These are phyloP conservation scores for Hoplias malabaricus DNA, from an alignment of 2,113 vertebrate species.

Conservation along the genomic window DNA sequence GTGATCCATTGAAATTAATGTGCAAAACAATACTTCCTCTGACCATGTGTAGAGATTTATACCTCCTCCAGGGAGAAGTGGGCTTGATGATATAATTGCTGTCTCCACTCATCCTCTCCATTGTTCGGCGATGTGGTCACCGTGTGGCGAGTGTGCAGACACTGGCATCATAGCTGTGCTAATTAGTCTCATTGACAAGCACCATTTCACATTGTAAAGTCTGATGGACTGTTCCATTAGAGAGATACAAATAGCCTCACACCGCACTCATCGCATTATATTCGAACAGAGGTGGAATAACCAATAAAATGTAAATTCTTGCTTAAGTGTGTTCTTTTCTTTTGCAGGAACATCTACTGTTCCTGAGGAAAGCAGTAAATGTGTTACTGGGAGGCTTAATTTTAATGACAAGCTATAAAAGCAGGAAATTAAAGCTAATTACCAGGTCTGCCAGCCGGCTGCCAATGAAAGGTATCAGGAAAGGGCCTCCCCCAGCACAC, in stretches of 20 bases:
- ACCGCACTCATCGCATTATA: not conserved
- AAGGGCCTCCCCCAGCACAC: slow-evolving; percentile 3
- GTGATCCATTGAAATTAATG: slow-evolving; percentile 45
- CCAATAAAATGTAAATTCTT: slow-evolving; percentile 45
- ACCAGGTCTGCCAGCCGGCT: slow-evolving; percentile 31
- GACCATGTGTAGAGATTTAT: slow-evolving; percentile 38
- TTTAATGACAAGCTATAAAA: slow-evolving; percentile 55
- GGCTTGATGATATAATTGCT: slow-evolving; percentile 48
- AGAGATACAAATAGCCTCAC: not conserved
- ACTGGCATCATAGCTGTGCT: slow-evolving; percentile 23
- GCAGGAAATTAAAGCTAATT: slow-evolving; percentile 55
- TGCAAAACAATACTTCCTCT: slow-evolving; percentile 46
- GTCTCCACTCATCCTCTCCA: slow-evolving; percentile 43
- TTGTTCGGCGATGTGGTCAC: slow-evolving; percentile 39
- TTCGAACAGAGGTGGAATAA: slow-evolving; percentile 23
- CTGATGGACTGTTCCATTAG: slow-evolving; percentile 25
- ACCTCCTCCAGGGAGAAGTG: slow-evolving; percentile 43
- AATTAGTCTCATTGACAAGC: slow-evolving; percentile 39
- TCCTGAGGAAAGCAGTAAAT: slow-evolving; percentile 44
- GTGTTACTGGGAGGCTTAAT: slow-evolving; percentile 50
- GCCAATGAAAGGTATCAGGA: slow-evolving; percentile 31
- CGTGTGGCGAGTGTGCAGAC: slow-evolving; percentile 16
- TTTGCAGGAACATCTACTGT: slow-evolving; percentile 40
- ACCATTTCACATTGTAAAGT: slow-evolving; percentile 30
- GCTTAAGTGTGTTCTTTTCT: slow-evolving; percentile 18